phyloP scores from a whole-genome alignment of 2,113 vertebrate species.

The Siniperca chuatsi region DNA sequence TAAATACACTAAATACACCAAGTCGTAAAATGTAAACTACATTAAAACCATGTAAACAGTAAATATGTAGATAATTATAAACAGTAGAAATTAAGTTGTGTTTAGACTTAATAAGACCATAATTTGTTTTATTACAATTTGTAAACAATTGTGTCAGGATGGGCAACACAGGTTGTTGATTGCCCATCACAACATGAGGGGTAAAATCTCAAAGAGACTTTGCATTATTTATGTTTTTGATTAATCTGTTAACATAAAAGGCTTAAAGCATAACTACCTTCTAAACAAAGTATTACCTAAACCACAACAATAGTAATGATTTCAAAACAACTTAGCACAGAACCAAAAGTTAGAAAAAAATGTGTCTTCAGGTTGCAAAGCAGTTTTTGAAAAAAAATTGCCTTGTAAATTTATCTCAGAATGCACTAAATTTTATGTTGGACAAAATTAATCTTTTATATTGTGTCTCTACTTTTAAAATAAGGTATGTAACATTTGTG shows the following conservation, averaged over 20 bases:
- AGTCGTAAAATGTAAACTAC: background rate
- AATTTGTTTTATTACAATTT: background rate
- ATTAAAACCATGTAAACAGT: background rate
- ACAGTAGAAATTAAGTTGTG: background rate
- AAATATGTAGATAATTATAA: background rate
- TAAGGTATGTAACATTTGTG: constrained; percentile 19
- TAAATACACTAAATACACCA: background rate
- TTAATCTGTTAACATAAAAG: background rate
- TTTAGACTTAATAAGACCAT: background rate
- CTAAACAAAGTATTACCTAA: background rate
- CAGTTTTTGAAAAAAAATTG: background rate
- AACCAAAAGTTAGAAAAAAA: background rate
- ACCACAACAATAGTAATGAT: background rate
- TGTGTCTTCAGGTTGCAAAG: background rate
- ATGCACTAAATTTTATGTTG: too few species aligned
- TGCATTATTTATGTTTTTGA: background rate
- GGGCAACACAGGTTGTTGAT: background rate
- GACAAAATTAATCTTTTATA: too few species aligned
- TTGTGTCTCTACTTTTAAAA: too few species aligned
- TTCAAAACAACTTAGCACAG: background rate
- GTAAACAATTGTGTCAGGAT: background rate
- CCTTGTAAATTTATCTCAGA: background rate
- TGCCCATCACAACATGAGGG: background rate
- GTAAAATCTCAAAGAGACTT: background rate
- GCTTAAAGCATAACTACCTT: background rate